A percentile compares a stretch with the other conserved stretches of the same genome.
Conservation (phyloP, 2,113 vertebrate genomes). For the Cyrtonyx montezumae region DNA sequence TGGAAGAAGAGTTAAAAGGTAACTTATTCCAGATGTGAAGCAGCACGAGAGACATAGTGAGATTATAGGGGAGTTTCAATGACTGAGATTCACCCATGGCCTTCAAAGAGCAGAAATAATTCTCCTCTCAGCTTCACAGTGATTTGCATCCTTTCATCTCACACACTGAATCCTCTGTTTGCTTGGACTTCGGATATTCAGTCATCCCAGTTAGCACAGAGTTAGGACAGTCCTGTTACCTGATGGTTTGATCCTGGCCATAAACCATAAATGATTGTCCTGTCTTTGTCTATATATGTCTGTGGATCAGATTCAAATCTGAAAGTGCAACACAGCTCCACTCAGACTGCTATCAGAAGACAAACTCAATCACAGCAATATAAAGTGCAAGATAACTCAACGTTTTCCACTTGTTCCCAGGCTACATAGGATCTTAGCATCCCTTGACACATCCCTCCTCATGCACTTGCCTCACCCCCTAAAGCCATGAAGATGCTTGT, state of each 20-base stretch:
- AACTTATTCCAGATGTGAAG: constrained; percentile 40
- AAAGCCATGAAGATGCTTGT: not conserved
- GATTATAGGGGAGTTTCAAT: not conserved
- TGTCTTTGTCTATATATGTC: not conserved
- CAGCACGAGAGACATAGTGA: not conserved
- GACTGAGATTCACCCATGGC: not conserved
- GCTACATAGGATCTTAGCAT: not conserved
- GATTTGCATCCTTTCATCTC: constrained; percentile 26
- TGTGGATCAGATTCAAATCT: not conserved
- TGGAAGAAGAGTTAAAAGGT: constrained; percentile 46
- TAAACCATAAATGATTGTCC: not conserved
- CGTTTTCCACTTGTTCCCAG: not conserved
- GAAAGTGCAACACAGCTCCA: not conserved
- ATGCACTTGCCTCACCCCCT: not conserved
- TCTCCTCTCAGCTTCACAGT: not conserved
- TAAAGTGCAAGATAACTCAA: constrained; percentile 38
- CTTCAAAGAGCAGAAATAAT: constrained; percentile 25
- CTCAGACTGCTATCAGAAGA: not conserved
- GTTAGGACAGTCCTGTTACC: not conserved
- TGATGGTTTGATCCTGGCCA: not conserved
- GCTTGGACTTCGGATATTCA: constrained; percentile 13
- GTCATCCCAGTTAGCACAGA: not conserved
- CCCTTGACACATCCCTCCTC: not conserved
- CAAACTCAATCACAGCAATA: not conserved
- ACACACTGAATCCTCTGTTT: not conserved